Evolutionary conservation across 2,113 vertebrate species (phyloP), one percentile per base, ranked within the genome.

Genomic region (Isurus oxyrinchus): DNA sequence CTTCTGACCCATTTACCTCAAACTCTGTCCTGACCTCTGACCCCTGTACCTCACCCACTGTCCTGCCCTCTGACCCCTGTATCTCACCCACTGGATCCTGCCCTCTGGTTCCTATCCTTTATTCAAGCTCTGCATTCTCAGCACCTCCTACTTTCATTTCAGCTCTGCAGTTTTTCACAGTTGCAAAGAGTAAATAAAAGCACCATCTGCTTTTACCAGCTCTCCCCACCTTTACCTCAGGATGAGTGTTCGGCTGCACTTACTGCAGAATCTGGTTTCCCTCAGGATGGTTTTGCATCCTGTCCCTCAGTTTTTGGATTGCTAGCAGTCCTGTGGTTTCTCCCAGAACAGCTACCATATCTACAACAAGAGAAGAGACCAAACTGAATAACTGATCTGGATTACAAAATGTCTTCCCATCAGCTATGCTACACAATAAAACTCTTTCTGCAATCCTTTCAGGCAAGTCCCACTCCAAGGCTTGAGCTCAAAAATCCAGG

Each of bases 291-390:
- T 97, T 98, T 96, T 96, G 99, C 99, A 99, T 99, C 97, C 97
- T 97, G 97, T 99, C 98, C 67, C 98, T 97, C 97, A 99, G 98
- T 25, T 97, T 98, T 63, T 97, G 97, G 96, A 99, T 97, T 5
- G 98, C 98, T 8, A 97, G 96, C 86, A 97, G 97, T 66, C 99
- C 99, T 0, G 99, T 99, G 3, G 99, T 99, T 97, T 99, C 99
- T 5, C 99, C 99, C 0, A 99, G 98, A 55, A 99, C 99, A 0
- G 99, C 99, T 2, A 99, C 98, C 99, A 99, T 99, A 97, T 99
- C 99, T 99, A 97, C 96, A 97, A 97, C 88, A 76, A 94, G 81
- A 97, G 86, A 97, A 19, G 96, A 95, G 59, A 95, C n/a, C 81
- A n/a, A 86, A 96, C 96, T 40, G 14, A 57, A n/a, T 1, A 13